phyloP scores from a whole-genome alignment of 2,888 invertebrate genomes.

The Nymphalis urticae region DNA sequence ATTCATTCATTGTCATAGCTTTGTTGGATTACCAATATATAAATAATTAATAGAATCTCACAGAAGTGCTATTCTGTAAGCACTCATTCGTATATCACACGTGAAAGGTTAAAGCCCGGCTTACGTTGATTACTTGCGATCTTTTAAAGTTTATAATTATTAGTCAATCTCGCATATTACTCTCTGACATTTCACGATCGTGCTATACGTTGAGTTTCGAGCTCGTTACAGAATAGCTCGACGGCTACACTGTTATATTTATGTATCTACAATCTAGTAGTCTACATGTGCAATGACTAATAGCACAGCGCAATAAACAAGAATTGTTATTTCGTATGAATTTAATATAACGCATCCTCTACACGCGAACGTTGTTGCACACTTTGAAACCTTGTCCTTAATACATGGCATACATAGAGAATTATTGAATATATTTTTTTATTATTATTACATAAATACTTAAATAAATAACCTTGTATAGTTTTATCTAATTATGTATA shows the following conservation, averaged over 20 bases:
- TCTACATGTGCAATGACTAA: slow-evolving; percentile 20
- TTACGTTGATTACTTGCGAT: too few species aligned
- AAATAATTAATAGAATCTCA: neutral
- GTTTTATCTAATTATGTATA: too few species aligned
- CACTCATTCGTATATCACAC: too few species aligned
- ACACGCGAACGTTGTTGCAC: slow-evolving; percentile 34
- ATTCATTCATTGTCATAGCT: neutral
- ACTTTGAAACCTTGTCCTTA: slow-evolving; percentile 36
- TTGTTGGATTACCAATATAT: neutral
- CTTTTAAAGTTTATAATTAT: too few species aligned
- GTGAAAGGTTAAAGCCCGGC: too few species aligned
- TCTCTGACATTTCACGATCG: too few species aligned
- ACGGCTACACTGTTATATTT: neutral
- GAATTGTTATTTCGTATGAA: slow-evolving; percentile 25
- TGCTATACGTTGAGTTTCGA: too few species aligned
- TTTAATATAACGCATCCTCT: slow-evolving; percentile 34
- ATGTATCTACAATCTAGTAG: neutral
- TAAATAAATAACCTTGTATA: too few species aligned
- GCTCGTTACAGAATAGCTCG: too few species aligned
- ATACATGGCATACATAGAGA: slow-evolving; percentile 29
- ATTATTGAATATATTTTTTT: neutral
- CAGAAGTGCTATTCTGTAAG: too few species aligned
- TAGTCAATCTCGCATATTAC: too few species aligned
- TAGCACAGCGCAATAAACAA: slow-evolving; percentile 18
- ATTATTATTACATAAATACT: neutral